Percentiles rank a stretch among this genome's conserved stretches.
These are phyloP conservation scores for Loripinus fragilis DNA, from an alignment of 2,888 invertebrate genomes.

Conservation along the genomic window DNA sequence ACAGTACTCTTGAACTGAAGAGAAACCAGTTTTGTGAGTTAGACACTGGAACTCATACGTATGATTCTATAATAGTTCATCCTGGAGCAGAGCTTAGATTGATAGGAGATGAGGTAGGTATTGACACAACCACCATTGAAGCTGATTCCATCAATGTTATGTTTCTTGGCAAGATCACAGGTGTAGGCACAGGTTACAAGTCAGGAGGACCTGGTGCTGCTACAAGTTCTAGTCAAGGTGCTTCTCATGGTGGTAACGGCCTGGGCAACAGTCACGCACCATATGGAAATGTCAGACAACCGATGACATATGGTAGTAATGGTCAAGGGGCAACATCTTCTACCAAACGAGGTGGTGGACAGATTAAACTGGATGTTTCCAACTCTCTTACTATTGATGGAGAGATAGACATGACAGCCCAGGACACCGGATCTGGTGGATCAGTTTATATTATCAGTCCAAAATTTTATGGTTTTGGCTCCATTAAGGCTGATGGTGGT, in stretches of 20 bases:
- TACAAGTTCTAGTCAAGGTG: constrained; percentile 48
- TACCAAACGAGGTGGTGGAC: constrained; percentile 69
- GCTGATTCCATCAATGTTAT: constrained; percentile 58
- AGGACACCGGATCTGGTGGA: background rate
- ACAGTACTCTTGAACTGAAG: constrained; percentile 52
- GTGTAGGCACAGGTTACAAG: constrained; percentile 62
- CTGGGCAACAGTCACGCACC: constrained; percentile 46
- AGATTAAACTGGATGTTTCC: constrained; percentile 56
- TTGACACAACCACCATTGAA: constrained; percentile 60
- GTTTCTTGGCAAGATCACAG: constrained; percentile 63
- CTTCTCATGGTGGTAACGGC: constrained; percentile 67
- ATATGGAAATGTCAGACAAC: constrained; percentile 66
- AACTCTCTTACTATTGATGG: constrained; percentile 58
- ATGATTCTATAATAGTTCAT: constrained; percentile 58
- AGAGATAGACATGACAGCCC: constrained; percentile 48
- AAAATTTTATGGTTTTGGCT: constrained; percentile 59
- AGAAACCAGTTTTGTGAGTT: constrained; percentile 62
- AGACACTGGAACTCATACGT: constrained; percentile 51
- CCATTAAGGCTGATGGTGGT: constrained; percentile 61
- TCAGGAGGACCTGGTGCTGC: constrained; percentile 63
- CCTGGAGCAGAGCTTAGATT: constrained; percentile 63
- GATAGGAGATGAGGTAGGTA: constrained; percentile 58
- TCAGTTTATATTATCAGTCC: constrained; percentile 5
- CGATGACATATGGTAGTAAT: constrained; percentile 69
- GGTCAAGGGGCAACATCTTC: constrained; percentile 54